These are phyloP conservation scores for Gallinago stenura DNA, from an alignment of 2,797 vertebrate genomes.

Conservation along the genomic window DNA sequence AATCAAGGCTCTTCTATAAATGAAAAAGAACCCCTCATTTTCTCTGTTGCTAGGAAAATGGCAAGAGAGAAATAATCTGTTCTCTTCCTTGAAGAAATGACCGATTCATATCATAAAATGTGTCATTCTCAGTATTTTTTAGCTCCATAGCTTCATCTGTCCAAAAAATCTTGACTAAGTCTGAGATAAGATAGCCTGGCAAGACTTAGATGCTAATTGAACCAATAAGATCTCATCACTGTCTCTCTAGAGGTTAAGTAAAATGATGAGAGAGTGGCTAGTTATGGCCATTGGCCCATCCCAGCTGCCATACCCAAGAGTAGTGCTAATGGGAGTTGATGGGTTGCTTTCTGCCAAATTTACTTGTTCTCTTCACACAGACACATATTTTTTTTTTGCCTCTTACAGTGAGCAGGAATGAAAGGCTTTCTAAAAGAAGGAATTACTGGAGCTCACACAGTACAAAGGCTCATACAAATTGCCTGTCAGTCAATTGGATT, in stretches of 20 bases:
- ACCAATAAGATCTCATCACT: background rate
- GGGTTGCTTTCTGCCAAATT: background rate
- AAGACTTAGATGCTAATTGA: background rate
- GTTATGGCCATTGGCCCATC: background rate
- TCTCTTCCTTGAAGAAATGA: conserved; percentile 3
- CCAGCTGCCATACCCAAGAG: background rate
- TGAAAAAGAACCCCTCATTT: conserved; percentile 24
- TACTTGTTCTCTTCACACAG: background rate
- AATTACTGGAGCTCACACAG: background rate
- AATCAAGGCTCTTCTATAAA: conserved; percentile 17
- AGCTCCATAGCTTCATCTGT: background rate
- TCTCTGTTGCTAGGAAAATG: conserved; percentile 21
- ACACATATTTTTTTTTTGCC: background rate
- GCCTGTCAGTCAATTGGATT: background rate
- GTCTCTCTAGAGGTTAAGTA: background rate
- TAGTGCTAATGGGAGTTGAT: background rate
- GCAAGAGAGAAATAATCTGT: background rate
- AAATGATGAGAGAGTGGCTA: background rate
- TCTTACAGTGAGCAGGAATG: background rate
- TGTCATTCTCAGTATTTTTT: background rate
- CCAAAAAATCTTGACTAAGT: background rate
- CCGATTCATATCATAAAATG: background rate
- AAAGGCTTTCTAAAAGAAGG: conserved; percentile 19
- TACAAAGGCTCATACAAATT: conserved; percentile 19
- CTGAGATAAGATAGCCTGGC: background rate